A percentile compares a stretch with the other conserved stretches of the same genome.
Conservation (phyloP, 2,797 vertebrate genomes). For the Pseudochirops corinnae region DNA sequence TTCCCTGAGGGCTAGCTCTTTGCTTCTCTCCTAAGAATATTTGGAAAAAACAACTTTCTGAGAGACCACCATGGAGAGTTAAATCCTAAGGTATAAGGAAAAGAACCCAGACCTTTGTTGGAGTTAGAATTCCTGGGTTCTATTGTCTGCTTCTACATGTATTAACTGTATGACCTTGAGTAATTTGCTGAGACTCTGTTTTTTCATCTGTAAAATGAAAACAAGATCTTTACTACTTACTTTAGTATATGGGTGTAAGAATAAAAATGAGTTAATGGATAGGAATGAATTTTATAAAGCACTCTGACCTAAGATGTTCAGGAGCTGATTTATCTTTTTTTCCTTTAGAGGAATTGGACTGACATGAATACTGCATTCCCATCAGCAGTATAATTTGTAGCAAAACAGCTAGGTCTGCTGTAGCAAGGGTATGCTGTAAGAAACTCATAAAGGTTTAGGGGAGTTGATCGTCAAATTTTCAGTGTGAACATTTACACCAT, state of each 20-base stretch:
- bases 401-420: background rate
- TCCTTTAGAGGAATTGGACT: background rate
- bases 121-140: too few species aligned
- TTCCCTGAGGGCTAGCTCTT: too few species aligned
- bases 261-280: background rate
- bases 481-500: background rate
- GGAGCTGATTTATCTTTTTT: background rate
- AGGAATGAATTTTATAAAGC: background rate
- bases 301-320: background rate
- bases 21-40: too few species aligned
- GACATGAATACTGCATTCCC: background rate
- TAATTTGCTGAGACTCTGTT: too few species aligned
- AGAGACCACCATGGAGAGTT: too few species aligned
- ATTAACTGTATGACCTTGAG: too few species aligned
- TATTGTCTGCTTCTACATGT: too few species aligned
- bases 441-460: background rate
- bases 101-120: too few species aligned
- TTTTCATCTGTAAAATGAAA: too few species aligned
- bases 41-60: too few species aligned
- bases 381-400: background rate
- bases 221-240: too few species aligned
- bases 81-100: too few species aligned
- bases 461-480: background rate
- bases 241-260: background rate
- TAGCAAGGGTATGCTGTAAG: background rate